Base-by-base conservation (phyloP, 2,888 invertebrate species). In the Hipparchia sbordonii region DNA sequence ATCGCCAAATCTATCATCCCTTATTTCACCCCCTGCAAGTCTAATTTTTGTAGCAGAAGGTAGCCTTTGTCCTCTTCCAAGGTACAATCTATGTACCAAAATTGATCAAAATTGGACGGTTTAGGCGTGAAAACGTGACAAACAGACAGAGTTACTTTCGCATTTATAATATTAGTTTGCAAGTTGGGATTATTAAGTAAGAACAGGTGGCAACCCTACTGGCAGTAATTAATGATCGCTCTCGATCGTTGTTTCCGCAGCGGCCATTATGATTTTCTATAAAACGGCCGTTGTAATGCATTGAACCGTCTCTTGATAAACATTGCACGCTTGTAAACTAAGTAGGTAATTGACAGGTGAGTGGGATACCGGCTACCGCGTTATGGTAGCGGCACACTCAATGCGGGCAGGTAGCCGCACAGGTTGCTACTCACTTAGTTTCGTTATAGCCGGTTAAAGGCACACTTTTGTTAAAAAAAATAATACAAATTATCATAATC, bases 181-280 rank as follows among this genome's bases (percentile, higher is more conserved):
- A 23, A 23, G 3, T 23, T 59, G 13, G 6, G 8, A 39, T n/a
- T 2, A 48, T 48, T 7, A 48, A 8, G 48, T 1, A 23, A 23
- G 13, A 8, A 23, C 7, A 8, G 51, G 23, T 12, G 51, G 12
- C 65, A 65, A 33, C 65, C 65, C 65, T 65, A 23, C 33, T 23
- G 3, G 48, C 7, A 52, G 52, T 65, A 65, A 65, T 92, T 92
- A 92, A 92, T 90, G 89, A 84, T 81, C 79, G 83, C 82, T 83
- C 85, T 87, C 86, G 81, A 86, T 86, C 85, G 79, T 76, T 77
- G 83, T 82, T 85, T 83, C 85, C 84, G 83, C 76, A 77, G 79
- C 75, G 77, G 83, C 82, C 84, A 87, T 88, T 89, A 88, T 89
- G 89, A 88, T 87, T 85, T 84, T 84, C 77, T 80, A 80, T 73